These are phyloP conservation scores for Columba janthina DNA, from an alignment of 2,113 vertebrate genomes.

Conservation along the genomic window DNA sequence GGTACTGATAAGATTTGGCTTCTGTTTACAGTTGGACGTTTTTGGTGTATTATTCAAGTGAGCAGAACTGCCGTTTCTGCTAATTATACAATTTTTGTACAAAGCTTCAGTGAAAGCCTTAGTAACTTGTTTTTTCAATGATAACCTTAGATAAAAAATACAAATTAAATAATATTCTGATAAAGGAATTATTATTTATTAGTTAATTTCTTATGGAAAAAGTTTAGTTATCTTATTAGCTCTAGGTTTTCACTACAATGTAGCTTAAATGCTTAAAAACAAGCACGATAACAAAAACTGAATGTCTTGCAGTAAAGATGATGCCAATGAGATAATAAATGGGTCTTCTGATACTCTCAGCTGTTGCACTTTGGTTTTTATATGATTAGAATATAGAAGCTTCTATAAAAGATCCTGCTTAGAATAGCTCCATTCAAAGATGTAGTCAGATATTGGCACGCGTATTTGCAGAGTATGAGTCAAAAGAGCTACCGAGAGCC, in stretches of 20 bases:
- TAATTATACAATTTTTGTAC: neutral
- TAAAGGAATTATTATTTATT: neutral
- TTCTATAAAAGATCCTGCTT: neutral
- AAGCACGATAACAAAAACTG: neutral
- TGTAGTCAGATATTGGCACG: neutral
- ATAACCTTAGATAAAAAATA: neutral
- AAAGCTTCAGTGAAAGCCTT: neutral
- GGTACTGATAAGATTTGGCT: neutral
- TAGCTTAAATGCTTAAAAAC: neutral
- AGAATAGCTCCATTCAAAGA: neutral
- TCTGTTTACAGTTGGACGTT: neutral
- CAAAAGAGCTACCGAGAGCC: fast-evolving
- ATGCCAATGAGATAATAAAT: neutral
- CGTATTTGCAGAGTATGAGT: neutral
- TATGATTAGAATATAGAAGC: neutral
- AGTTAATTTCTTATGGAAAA: neutral
- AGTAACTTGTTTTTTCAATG: neutral
- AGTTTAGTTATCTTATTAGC: neutral
- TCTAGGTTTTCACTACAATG: neutral
- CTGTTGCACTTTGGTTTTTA: fast-evolving
- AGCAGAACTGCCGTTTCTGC: neutral
- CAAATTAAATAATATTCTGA: neutral
- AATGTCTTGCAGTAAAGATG: neutral
- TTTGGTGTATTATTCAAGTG: neutral
- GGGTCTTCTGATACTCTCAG: neutral